Percentiles rank a stretch among this genome's conserved stretches.
Evolutionary conservation across 2,888 invertebrate genomes (phyloP).

Genomic region (Biston betularia): DNA sequence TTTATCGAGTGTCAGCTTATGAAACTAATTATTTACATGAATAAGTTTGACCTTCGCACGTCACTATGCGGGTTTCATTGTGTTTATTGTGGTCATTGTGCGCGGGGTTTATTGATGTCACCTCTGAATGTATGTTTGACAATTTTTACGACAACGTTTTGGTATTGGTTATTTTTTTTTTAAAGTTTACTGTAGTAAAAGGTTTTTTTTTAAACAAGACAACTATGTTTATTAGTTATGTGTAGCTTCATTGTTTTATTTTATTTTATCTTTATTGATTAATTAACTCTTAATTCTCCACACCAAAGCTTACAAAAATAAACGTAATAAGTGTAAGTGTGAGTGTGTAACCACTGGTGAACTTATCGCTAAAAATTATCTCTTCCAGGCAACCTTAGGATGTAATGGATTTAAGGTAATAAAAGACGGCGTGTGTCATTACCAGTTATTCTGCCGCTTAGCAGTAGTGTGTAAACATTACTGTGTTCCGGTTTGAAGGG

Average conservation of each 20-base stretch:
- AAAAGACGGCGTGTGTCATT: too few species aligned
- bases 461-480: too few species aligned
- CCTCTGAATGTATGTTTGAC: conserved; percentile 43
- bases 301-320: too few species aligned
- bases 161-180: conserved; percentile 40
- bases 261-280: not conserved
- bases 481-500: too few species aligned
- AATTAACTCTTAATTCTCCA: too few species aligned
- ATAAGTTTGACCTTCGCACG: conserved; percentile 43
- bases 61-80: conserved; percentile 43
- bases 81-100: conserved; percentile 44
- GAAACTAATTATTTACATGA: conserved; percentile 45
- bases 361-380: too few species aligned
- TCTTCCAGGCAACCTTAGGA: too few species aligned
- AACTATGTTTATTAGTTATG: conserved; percentile 11
- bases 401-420: too few species aligned
- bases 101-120: conserved; percentile 43
- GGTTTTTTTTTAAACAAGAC: conserved; percentile 32
- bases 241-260: not conserved
- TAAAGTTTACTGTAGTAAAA: conserved; percentile 40
- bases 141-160: conserved; percentile 44
- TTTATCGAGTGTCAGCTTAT: conserved; percentile 49
- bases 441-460: too few species aligned
- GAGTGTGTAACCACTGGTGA: too few species aligned
- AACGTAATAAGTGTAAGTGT: too few species aligned